Conservation (phyloP, 2,888 invertebrate species). For the Rhyacophila evoluta region DNA sequence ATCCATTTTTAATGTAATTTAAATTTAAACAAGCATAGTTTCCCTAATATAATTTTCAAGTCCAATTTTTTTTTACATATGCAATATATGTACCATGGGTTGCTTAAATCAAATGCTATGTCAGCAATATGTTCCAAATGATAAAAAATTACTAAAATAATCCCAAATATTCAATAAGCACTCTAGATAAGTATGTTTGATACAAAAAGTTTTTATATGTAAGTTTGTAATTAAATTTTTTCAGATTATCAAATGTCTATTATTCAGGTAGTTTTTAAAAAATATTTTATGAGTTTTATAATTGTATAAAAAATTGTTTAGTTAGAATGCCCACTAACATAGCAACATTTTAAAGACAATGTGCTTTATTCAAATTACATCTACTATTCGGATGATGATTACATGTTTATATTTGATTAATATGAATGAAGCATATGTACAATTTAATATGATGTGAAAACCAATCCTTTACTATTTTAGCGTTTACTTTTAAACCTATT, state of each 20-base stretch:
- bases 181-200: background rate
- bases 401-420: background rate
- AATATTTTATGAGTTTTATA: background rate
- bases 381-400: background rate
- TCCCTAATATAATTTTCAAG: too few species aligned
- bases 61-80: too few species aligned
- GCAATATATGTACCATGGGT: too few species aligned
- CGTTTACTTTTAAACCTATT: too few species aligned
- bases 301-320: background rate
- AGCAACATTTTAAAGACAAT: background rate
- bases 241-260: too few species aligned
- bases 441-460: background rate
- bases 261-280: too few species aligned
- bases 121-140: background rate
- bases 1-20: too few species aligned
- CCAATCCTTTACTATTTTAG: background rate
- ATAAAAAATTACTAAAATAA: background rate
- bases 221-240: too few species aligned
- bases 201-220: background rate
- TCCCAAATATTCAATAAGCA: background rate
- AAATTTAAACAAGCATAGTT: too few species aligned
- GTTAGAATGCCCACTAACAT: background rate
- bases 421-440: slow-evolving; percentile 1
- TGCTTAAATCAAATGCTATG: too few species aligned
- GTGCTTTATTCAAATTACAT: background rate